Conservation (phyloP, 2,797 vertebrate genomes). For the Gadopsis bispinosus region DNA sequence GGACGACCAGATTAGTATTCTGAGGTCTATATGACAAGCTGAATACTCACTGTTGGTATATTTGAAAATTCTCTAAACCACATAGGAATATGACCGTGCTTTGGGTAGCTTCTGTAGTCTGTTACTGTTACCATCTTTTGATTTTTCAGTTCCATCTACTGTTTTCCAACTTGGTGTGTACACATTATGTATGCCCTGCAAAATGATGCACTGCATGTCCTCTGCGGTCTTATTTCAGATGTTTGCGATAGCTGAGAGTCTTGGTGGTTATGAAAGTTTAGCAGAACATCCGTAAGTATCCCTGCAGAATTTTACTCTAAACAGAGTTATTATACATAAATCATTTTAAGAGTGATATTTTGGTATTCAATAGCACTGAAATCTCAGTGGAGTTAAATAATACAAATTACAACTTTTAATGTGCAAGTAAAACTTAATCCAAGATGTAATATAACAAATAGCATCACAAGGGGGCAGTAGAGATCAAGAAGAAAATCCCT, state of each 20-base stretch:
- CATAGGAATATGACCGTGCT: no score
- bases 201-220: neutral
- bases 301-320: neutral
- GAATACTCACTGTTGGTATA: no score
- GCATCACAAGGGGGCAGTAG: constrained; percentile 68
- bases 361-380: neutral
- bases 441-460: constrained; percentile 8
- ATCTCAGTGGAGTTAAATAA: neutral
- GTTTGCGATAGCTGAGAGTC: constrained; percentile 91
- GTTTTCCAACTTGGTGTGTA: neutral
- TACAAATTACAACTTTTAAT: neutral
- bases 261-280: constrained; percentile 96
- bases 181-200: neutral
- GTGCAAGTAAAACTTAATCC: neutral
- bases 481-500: constrained; percentile 16
- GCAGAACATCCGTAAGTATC: constrained; percentile 95
- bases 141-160: neutral
- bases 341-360: neutral
- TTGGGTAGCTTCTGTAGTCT: neutral
- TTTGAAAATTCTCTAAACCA: no score
- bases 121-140: neutral
- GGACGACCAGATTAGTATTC: no score
- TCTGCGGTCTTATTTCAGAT: constrained; percentile 78
- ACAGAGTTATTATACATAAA: neutral
- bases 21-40: no score